Evolutionary conservation across 2,113 vertebrate species (phyloP), one percentile per base, ranked within the genome.

Genomic region (Orientallactaga bullata): DNA sequence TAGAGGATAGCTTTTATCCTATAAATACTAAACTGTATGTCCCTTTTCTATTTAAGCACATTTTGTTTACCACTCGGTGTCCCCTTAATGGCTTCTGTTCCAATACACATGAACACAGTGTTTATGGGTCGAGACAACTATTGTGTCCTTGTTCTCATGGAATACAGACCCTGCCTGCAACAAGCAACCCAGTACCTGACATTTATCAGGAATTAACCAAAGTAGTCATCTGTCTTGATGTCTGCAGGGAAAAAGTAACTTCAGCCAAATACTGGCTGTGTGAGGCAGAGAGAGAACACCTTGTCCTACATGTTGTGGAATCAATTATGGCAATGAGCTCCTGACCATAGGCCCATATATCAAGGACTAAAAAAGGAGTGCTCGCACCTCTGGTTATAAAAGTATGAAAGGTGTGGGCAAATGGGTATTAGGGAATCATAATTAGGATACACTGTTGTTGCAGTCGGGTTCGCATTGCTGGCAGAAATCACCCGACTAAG

Each of bases 1-100:
- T 0, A 71, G 30, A 26, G 73, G 97, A 63, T 3, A 83, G 3
- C 32, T 81, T 76, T 91, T 12, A 90, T 84, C 2, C 93, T 58
- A 58, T 80, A 91, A 87, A 65, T n/a, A 30, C 35, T 35, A 68
- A 79, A 68, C 28, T 89, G 66, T 9, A 28, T 39, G 26, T 4
- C 87, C 32, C 11, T 83, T 96, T 95, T 93, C 89, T 80, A 32
- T 66, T 78, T 96, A 90, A 97, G 95, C 71, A 79, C 47, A 84
- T 4, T 94, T 63, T 91, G 55, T 80, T 96, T 66, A 74, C 15
- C 42, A 85, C 23, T 35, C 91, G 90, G 83, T 97, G 18, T 74
- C 79, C 89, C 80, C 23, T 87, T 88, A 78, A 91, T 81, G 37
- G 32, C 35, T 95, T 97, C 60, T 95, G 23, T 35, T 28, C 11